These are phyloP conservation scores for Lysandra coridon DNA, from an alignment of 2,888 invertebrate species.

Conservation along the genomic window DNA sequence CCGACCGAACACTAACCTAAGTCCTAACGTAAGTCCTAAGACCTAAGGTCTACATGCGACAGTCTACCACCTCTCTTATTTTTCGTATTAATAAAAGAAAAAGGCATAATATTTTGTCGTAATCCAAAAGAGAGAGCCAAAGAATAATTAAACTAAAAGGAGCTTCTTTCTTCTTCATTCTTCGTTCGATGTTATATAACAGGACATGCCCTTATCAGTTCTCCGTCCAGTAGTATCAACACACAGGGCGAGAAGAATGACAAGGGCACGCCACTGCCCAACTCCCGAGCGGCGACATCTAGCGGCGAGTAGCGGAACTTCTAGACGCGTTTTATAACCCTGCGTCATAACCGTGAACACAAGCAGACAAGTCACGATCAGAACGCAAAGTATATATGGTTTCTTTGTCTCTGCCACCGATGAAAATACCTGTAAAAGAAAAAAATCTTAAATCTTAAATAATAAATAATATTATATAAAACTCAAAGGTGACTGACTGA, in stretches of 20 bases:
- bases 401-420: neutral
- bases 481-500: too few species aligned
- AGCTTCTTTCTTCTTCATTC: slow-evolving; percentile 33
- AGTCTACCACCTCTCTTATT: neutral
- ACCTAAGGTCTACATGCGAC: neutral
- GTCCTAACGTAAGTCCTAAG: too few species aligned
- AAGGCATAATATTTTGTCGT: neutral
- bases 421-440: neutral
- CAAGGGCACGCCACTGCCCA: slow-evolving; percentile 85
- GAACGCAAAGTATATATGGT: slow-evolving; percentile 15
- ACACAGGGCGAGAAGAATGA: slow-evolving; percentile 96
- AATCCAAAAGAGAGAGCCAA: neutral
- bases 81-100: too few species aligned
- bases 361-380: slow-evolving; percentile 19
- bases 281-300: slow-evolving; percentile 48
- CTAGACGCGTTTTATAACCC: slow-evolving; percentile 1
- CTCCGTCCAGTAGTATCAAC: slow-evolving; percentile 95
- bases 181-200: slow-evolving; percentile 47
- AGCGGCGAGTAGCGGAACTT: slow-evolving; percentile 44
- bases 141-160: neutral
- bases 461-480: too few species aligned
- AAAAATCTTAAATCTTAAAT: neutral
- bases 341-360: slow-evolving; percentile 28
- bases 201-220: slow-evolving; percentile 97
- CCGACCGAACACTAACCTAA: too few species aligned